Percentiles rank a stretch among this genome's conserved stretches.
These are phyloP conservation scores for Gonatopus flavifemur DNA, from an alignment of 1,140 invertebrate species.

Conservation along the genomic window DNA sequence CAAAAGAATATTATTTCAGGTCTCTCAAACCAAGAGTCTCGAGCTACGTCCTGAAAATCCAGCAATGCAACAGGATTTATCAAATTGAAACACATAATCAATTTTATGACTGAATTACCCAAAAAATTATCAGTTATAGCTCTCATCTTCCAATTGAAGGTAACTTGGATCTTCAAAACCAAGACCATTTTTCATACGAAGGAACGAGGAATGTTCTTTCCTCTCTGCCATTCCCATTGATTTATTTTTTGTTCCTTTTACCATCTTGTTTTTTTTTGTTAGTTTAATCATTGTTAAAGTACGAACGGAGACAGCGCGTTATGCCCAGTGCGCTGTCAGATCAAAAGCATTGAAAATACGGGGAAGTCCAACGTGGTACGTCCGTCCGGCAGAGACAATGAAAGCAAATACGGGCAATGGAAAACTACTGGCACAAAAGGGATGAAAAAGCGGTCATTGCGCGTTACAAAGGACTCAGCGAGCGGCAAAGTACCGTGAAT, in stretches of 20 bases:
- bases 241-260: slow-evolving; percentile 7
- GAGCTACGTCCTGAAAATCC: too few relatives aligned
- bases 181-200: too few relatives aligned
- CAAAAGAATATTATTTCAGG: too few relatives aligned
- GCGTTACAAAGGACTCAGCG: slow-evolving; percentile 43
- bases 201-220: background rate
- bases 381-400: slow-evolving; percentile 47
- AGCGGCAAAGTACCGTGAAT: slow-evolving; percentile 38
- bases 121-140: too few relatives aligned
- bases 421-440: slow-evolving; percentile 40
- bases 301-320: slow-evolving; percentile 14
- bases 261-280: slow-evolving; percentile 15
- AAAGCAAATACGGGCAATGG: slow-evolving; percentile 51
- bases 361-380: slow-evolving; percentile 18
- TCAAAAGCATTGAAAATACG: slow-evolving; percentile 39
- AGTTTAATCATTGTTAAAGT: slow-evolving; percentile 12
- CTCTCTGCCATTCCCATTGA: background rate
- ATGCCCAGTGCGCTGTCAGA: slow-evolving; percentile 38
- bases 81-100: too few relatives aligned
- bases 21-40: too few relatives aligned
- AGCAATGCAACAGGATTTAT: too few relatives aligned
- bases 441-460: slow-evolving; percentile 39
- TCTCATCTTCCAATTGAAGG: too few relatives aligned
- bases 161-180: too few relatives aligned
- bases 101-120: too few relatives aligned